phyloP scores from a whole-genome alignment of 2,888 invertebrate genomes.

The Neocrepidodera transversa region DNA sequence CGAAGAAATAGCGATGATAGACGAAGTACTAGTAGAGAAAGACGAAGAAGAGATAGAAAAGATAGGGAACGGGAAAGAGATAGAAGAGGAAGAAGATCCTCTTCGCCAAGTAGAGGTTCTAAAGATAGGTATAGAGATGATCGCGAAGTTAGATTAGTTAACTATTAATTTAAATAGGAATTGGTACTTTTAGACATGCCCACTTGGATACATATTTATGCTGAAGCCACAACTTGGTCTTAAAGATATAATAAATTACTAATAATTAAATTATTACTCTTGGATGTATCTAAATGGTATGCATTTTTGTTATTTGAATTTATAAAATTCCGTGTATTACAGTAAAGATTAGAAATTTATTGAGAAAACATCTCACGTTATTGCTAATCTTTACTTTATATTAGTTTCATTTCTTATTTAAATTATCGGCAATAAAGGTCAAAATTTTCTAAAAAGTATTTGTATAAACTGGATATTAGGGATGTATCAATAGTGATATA shows the following conservation, averaged over 20 bases:
- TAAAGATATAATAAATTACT: background rate
- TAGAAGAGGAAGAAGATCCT: slow-evolving; percentile 42
- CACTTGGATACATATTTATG: background rate
- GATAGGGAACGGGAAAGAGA: slow-evolving; percentile 36
- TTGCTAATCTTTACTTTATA: too few species aligned
- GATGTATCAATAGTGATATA: too few species aligned
- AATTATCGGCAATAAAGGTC: too few species aligned
- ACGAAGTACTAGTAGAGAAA: slow-evolving; percentile 32
- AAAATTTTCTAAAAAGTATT: background rate
- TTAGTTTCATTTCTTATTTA: too few species aligned
- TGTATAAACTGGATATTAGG: background rate
- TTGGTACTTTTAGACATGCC: background rate
- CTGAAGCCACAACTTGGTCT: background rate
- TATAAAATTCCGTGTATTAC: background rate
- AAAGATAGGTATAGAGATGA: slow-evolving; percentile 35
- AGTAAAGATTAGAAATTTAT: too few species aligned
- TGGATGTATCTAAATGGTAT: background rate
- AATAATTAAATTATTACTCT: background rate
- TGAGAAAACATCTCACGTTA: too few species aligned
- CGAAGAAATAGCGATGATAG: slow-evolving; percentile 27
- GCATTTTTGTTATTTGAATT: background rate
- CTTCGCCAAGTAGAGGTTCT: slow-evolving; percentile 4
- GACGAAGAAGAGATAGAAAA: slow-evolving; percentile 1
- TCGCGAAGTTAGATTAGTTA: slow-evolving; percentile 48
- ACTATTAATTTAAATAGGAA: slow-evolving; percentile 45